These are phyloP conservation scores for Willisornis vidua DNA, from an alignment of 2,113 vertebrate genomes.

Conservation along the genomic window DNA sequence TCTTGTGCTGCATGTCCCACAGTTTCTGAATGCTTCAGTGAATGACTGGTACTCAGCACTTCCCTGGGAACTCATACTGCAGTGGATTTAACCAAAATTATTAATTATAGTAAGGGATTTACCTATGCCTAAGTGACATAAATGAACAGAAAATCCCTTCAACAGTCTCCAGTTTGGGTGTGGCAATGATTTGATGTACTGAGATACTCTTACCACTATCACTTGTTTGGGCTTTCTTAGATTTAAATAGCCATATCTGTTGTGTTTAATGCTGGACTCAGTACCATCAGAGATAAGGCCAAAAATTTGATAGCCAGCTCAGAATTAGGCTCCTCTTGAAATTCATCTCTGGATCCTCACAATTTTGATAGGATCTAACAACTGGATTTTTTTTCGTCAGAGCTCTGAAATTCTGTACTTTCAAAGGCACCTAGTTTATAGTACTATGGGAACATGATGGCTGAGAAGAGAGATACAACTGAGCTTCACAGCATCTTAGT, in stretches of 20 bases:
- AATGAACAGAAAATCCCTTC: background rate
- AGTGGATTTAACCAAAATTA: background rate
- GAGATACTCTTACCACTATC: background rate
- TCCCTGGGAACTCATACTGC: background rate
- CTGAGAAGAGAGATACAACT: background rate
- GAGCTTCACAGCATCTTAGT: background rate
- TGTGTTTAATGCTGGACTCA: background rate
- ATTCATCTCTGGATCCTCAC: background rate
- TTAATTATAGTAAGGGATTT: background rate
- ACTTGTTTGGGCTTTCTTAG: background rate
- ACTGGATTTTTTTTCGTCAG: background rate
- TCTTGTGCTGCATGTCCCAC: background rate
- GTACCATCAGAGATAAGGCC: too few relatives aligned
- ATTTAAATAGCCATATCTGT: background rate
- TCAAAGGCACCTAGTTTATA: background rate
- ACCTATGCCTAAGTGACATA: background rate
- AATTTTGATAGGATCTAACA: background rate
- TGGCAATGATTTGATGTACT: background rate
- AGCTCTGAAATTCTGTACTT: background rate
- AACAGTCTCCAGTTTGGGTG: background rate
- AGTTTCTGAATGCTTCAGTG: background rate
- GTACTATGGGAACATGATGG: fast-evolving
- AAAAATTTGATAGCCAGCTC: background rate
- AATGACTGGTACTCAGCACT: background rate
- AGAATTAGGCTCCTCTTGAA: background rate